Base-by-base conservation (phyloP, 2,797 vertebrate species). In the Mionectes olivaceus region DNA sequence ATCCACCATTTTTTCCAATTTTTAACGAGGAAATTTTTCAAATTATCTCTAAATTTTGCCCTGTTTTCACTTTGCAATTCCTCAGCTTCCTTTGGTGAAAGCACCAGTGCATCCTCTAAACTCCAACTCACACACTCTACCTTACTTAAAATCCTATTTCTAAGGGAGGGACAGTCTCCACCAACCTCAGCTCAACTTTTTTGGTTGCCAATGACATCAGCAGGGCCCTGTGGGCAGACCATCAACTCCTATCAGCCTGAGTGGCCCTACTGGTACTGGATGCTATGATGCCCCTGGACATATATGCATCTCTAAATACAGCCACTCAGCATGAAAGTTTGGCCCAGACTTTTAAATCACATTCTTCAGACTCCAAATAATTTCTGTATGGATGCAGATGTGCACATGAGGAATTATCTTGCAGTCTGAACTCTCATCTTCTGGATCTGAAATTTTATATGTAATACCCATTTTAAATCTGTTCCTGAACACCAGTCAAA, bases 401-500 rank as follows among this genome's bases (percentile, higher is more conserved):
- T 0, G 2, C 53, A 68, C 0, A 2, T 0, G 0, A 60, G 17
- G 46, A 68, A 81, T 57, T 17, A 13, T 17, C n/a, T 68, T 44
- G 35, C 28, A 12, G 23, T 53, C 61, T 0, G 0, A 93, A 71
- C 23, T 59, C 19, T 7, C 15, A 55, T 43, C 33, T 92, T 90
- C 65, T 83, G 71, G 27, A 60, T 73, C 17, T 23, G 52, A 83
- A 78, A 86, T 85, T 90, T 93, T 83, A 30, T 13, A 47, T 59
- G 59, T 59, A 93, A 76, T 19, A 2, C 10, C 21, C 32, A 23
- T 71, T 93, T 92, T 3, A 47, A 90, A 78, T 49, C 69, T 23
- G 23, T 87, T 93, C 33, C 60, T n/a, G 37, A 67, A 32, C 25
- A 53, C 23, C 9, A 32, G 10, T 64, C 32, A 69, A 74, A 83